These are phyloP conservation scores for Anguilla rostrata DNA, from an alignment of 2,113 vertebrate genomes.

Conservation along the genomic window DNA sequence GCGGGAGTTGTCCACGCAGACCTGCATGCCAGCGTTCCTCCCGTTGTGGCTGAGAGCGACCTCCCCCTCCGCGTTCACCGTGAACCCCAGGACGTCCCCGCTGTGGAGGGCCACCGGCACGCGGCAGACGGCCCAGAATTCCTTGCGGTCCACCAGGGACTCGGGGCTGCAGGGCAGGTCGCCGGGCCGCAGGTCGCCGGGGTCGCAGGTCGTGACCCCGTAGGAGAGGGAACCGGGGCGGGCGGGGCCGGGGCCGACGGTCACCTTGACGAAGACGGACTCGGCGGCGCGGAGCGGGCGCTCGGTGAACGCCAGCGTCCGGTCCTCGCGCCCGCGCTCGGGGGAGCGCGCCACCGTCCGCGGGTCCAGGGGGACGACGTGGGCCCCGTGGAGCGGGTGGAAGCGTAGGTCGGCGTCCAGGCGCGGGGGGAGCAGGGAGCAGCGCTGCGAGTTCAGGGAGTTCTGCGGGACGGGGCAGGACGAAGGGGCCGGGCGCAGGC, in stretches of 20 bases:
- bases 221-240: constrained; percentile 75
- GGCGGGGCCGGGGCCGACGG: constrained; percentile 67
- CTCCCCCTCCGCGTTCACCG: constrained; percentile 82
- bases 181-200: constrained; percentile 73
- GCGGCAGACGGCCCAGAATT: constrained; percentile 89
- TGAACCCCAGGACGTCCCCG: constrained; percentile 86
- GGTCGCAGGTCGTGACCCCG: constrained; percentile 88
- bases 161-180: constrained; percentile 84
- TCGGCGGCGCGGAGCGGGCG: constrained; percentile 80
- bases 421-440: constrained; percentile 77
- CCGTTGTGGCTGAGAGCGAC: constrained; percentile 87
- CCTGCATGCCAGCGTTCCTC: constrained; percentile 76
- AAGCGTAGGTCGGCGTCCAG: constrained; percentile 82
- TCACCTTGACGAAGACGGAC: constrained; percentile 84
- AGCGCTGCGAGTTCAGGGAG: constrained; percentile 87
- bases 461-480: constrained; percentile 88
- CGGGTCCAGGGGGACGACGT: constrained; percentile 79
- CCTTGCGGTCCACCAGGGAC: constrained; percentile 84
- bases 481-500: constrained; percentile 57
- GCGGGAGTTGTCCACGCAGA: constrained; percentile 86
- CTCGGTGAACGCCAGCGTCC: constrained; percentile 87
- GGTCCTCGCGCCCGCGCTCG: constrained; percentile 80
- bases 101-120: constrained; percentile 77
- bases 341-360: constrained; percentile 76
- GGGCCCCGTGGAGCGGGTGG: constrained; percentile 81